These are phyloP conservation scores for Drosophila birchii DNA, from an alignment of 2,888 invertebrate species.

Conservation along the genomic window DNA sequence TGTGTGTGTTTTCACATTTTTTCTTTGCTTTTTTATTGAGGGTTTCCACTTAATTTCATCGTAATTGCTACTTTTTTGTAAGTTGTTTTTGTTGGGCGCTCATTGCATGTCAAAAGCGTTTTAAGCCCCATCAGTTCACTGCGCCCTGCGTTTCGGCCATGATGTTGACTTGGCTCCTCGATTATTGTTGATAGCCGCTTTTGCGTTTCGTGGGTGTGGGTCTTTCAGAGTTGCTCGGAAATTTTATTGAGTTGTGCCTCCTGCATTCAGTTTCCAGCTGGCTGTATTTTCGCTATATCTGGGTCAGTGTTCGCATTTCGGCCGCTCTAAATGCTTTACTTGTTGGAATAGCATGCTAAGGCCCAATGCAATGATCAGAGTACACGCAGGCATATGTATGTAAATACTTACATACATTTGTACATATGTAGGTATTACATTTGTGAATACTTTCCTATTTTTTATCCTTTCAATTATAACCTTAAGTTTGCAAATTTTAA, in stretches of 20 bases:
- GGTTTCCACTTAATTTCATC: constrained; percentile 41
- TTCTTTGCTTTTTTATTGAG: constrained; percentile 12
- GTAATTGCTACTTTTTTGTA: constrained; percentile 33
- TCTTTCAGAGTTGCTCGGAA: constrained; percentile 15
- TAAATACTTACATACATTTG: too few species aligned
- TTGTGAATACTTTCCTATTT: background rate
- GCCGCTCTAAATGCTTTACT: constrained; percentile 16
- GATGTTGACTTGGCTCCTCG: constrained; percentile 31
- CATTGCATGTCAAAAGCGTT: constrained; percentile 68
- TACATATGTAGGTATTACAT: background rate
- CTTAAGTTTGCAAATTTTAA: background rate
- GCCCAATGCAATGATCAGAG: constrained; percentile 5
- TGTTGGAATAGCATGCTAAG: constrained; percentile 21
- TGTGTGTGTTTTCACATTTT: constrained; percentile 1
- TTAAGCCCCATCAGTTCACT: constrained; percentile 45
- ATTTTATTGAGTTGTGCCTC: constrained; percentile 39
- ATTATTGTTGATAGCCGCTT: constrained; percentile 32
- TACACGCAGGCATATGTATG: background rate
- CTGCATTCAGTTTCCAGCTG: constrained; percentile 23
- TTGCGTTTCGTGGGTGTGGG: constrained; percentile 6
- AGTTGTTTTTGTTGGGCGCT: constrained; percentile 37
- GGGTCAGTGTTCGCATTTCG: constrained; percentile 33
- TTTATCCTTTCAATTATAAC: background rate
- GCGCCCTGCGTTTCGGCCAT: constrained; percentile 36
- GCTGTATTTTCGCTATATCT: constrained; percentile 17